Conservation (phyloP, 2,888 invertebrate genomes). For the Chloromyia formosa region DNA sequence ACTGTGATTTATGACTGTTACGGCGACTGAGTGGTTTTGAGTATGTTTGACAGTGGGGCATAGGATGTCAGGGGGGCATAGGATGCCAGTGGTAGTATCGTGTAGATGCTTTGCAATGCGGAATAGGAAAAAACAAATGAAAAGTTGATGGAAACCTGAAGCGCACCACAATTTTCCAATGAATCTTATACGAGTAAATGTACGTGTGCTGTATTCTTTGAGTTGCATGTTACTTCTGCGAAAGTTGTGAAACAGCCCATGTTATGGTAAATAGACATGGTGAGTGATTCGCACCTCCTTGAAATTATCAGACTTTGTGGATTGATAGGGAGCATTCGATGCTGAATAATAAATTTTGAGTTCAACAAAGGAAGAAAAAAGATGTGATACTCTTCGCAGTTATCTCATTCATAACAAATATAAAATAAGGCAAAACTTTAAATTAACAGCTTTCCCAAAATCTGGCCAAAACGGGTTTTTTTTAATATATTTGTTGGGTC, state of each 20-base stretch:
- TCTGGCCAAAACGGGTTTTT: no score
- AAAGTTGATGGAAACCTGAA: slow-evolving; percentile 6
- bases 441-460: no score
- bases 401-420: no score
- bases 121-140: neutral
- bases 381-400: no score
- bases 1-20: slow-evolving; percentile 41
- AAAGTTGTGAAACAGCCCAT: neutral
- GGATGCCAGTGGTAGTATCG: neutral
- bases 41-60: neutral
- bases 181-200: neutral
- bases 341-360: no score
- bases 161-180: slow-evolving; percentile 14
- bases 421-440: no score
- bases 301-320: no score
- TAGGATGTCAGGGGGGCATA: neutral
- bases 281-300: no score
- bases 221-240: neutral
- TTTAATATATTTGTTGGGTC: no score
- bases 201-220: neutral
- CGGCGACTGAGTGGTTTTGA: slow-evolving; percentile 1
- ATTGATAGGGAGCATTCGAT: no score
- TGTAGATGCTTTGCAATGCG: neutral
- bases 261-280: no score
- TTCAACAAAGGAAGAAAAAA: no score